Base-by-base conservation (phyloP, 2,113 vertebrate genomes). In the Corydoras sp. region DNA sequence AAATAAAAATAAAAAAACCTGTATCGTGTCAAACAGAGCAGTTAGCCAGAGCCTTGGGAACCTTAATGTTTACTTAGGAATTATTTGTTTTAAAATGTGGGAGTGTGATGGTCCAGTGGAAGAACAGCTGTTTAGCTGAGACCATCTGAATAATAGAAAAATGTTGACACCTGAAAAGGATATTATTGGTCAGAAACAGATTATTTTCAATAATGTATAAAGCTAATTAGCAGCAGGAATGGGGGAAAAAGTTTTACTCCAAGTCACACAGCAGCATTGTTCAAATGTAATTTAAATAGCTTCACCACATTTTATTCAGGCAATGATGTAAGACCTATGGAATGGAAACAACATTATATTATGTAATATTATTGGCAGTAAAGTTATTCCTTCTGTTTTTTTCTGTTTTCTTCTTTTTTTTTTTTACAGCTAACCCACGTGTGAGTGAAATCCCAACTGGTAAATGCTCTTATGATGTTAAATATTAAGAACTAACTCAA, bases 391-490 rank as follows among this genome's bases (percentile, higher is more conserved):
- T 43, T 43, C 35, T 43, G 4, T 8, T 4, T 43, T 35, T 43
- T 43, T 43, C 7, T 43, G 4, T 43, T 43, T 43, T 43, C 7
- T 43, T 24, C 2, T 53, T n/a, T 50, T 51, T 85, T 71, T 69
- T 29, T 69, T 82, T 67, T 82, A 59, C 73, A 98, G 97, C 95
- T 76, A 95, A 99, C 85, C 97, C 96, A 58, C 90, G 94, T 82
- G 93, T 99, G 76, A 98, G 92, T 0, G 94, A 98, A 82, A 83
- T 92, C 9, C 88, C 92, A 80, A 92, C 93, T 89, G 92, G 97
- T 99, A 84, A 92, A 87, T 80, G 55, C 49, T 59, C 1, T 32
- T 10, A 35, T 29, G 12, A 43, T 18, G 63, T n/a, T 13, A 35
- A 6, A 59, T 14, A 30, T 35, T 35, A 43, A 43, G 35, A 43